Evolutionary conservation across 2,797 vertebrate species (phyloP).

Genomic region (Poecilia wingei): DNA sequence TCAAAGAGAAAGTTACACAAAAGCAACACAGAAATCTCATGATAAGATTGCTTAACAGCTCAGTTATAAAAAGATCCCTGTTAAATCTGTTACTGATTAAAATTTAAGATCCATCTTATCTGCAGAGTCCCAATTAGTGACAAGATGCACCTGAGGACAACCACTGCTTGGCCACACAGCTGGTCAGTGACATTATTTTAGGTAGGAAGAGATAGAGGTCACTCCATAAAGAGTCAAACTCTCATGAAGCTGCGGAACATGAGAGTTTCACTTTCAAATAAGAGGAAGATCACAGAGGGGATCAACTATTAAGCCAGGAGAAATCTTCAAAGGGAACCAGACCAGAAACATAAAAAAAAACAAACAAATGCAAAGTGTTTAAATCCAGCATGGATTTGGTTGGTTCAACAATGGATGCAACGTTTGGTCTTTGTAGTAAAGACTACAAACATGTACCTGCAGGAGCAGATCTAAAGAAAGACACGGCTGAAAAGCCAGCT

Average conservation of each 20-base stretch:
- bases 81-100: slow-evolving; percentile 14
- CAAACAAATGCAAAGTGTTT: slow-evolving; percentile 4
- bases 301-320: slow-evolving; percentile 31
- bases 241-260: slow-evolving; percentile 6
- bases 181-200: not conserved
- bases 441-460: not conserved
- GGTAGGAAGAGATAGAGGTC: slow-evolving; percentile 5
- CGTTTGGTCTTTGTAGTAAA: not conserved
- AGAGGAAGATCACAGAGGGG: slow-evolving; percentile 6
- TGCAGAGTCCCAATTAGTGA: not conserved
- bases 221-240: slow-evolving; percentile 12
- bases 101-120: slow-evolving; percentile 6
- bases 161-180: not conserved
- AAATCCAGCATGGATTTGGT: not conserved
- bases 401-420: slow-evolving; percentile 2
- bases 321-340: slow-evolving; percentile 30
- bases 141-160: slow-evolving; percentile 11
- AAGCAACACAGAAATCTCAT: slow-evolving; percentile 37
- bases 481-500: not conserved
- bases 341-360: slow-evolving; percentile 2
- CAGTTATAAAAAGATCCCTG: slow-evolving; percentile 17
- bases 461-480: not conserved
- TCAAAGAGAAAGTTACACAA: slow-evolving; percentile 22
- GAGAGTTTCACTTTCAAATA: slow-evolving; percentile 10
- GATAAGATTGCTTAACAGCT: slow-evolving; percentile 35